These are phyloP conservation scores for Oligia strigilis DNA, from an alignment of 2,888 invertebrate genomes.

Conservation along the genomic window DNA sequence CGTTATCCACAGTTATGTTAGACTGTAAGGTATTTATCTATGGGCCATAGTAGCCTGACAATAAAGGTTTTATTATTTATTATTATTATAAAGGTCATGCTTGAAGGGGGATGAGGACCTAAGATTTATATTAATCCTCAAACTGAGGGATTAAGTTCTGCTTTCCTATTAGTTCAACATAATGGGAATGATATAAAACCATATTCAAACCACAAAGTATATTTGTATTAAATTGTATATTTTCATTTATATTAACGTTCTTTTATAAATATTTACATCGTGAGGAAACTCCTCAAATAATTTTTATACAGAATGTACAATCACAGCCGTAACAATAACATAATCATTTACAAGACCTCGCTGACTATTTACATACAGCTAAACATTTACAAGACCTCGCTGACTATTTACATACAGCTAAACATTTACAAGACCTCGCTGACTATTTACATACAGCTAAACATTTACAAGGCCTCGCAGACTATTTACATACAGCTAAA, in stretches of 20 bases:
- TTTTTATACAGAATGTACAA: constrained; percentile 50
- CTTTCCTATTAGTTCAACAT: background rate
- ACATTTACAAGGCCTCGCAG: constrained; percentile 29
- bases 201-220: constrained; percentile 54
- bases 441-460: constrained; percentile 16
- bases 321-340: constrained; percentile 58
- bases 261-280: constrained; percentile 64
- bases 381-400: constrained; percentile 28
- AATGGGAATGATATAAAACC: background rate
- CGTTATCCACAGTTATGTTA: too few species aligned
- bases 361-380: constrained; percentile 18
- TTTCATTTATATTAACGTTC: constrained; percentile 56
- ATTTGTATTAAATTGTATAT: constrained; percentile 49
- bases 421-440: constrained; percentile 30
- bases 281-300: constrained; percentile 27
- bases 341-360: constrained; percentile 33
- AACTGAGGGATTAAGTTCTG: background rate
- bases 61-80: too few species aligned
- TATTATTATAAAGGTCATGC: background rate
- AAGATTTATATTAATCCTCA: constrained; percentile 2
- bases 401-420: constrained; percentile 18
- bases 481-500: constrained; percentile 18
- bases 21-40: too few species aligned
- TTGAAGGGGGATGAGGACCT: background rate
- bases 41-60: too few species aligned